Conservation (phyloP, 2,113 vertebrate genomes). For the Ophiodon elongatus region DNA sequence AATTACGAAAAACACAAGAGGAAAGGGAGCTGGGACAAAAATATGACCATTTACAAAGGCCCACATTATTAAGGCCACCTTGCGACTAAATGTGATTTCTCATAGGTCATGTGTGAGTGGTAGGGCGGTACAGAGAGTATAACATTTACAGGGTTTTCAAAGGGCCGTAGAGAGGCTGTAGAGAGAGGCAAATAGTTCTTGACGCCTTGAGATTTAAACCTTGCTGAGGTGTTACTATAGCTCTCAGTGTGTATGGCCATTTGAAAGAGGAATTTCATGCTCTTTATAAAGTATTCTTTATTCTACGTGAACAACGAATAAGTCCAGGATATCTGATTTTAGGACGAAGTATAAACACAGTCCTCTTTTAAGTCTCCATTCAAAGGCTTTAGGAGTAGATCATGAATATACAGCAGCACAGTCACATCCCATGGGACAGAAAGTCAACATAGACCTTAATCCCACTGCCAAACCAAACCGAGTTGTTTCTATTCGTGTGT, state of each 20-base stretch:
- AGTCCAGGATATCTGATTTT: conserved; percentile 29
- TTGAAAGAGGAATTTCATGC: conserved; percentile 53
- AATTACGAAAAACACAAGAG: conserved; percentile 66
- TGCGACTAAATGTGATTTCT: conserved; percentile 52
- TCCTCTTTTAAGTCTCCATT: conserved; percentile 2
- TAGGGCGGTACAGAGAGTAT: conserved; percentile 39
- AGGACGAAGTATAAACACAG: conserved; percentile 43
- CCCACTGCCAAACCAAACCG: conserved; percentile 26
- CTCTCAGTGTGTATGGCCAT: conserved; percentile 45
- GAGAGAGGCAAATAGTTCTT: no score
- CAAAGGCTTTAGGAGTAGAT: conserved; percentile 49
- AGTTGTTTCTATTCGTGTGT: conserved; percentile 11
- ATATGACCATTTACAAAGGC: conserved; percentile 51
- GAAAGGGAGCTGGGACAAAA: conserved; percentile 13
- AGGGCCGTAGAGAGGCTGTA: conserved; percentile 22
- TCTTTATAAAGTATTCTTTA: conserved; percentile 43
- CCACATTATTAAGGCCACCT: conserved; percentile 59
- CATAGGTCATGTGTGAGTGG: conserved; percentile 36
- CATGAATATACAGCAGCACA: conserved; percentile 74
- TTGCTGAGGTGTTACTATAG: conserved; percentile 57
- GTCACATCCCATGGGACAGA: conserved; percentile 52
- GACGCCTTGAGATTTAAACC: conserved; percentile 42
- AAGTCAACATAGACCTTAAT: conserved; percentile 63
- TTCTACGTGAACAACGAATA: conserved; percentile 40
- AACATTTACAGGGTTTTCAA: conserved; percentile 40